Percentiles rank a stretch among this genome's conserved stretches.
These are phyloP conservation scores for Clinocottus analis DNA, from an alignment of 2,113 vertebrate genomes.

Conservation along the genomic window DNA sequence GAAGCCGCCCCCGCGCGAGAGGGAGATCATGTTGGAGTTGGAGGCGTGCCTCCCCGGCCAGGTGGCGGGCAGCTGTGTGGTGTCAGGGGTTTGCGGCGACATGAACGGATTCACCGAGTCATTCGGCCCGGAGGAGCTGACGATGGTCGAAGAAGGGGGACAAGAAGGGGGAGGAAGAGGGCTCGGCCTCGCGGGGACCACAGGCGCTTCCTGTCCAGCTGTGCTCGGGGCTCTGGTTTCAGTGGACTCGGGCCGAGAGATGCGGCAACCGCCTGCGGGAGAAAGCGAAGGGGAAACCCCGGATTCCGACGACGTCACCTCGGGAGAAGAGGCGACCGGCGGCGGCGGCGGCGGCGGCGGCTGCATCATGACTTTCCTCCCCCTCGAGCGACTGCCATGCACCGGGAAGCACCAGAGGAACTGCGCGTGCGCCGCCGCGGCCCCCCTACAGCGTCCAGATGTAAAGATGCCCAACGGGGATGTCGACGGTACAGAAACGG, in stretches of 20 bases:
- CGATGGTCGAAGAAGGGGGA: slow-evolving; percentile 22
- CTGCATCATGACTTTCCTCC: not conserved
- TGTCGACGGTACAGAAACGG: not conserved
- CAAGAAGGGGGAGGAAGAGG: slow-evolving; percentile 6
- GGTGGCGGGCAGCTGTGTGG: slow-evolving; percentile 46
- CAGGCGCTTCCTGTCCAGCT: slow-evolving; percentile 55
- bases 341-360: not conserved
- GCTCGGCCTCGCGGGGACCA: slow-evolving; percentile 12
- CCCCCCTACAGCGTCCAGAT: not conserved
- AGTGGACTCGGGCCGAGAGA: not conserved
- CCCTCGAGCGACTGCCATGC: not conserved
- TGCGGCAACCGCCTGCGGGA: slow-evolving; percentile 3
- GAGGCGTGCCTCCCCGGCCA: slow-evolving; percentile 25
- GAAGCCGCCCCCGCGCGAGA: not conserved
- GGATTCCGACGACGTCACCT: not conserved
- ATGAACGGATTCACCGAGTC: slow-evolving; percentile 80
- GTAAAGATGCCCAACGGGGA: slow-evolving; percentile 65
- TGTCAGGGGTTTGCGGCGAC: slow-evolving; percentile 39
- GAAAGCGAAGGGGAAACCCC: slow-evolving; percentile 18
- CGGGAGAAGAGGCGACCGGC: not conserved
- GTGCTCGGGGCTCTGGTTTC: slow-evolving; percentile 36
- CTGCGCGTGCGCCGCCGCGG: slow-evolving; percentile 21
- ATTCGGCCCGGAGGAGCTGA: slow-evolving; percentile 33
- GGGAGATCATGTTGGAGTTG: slow-evolving; percentile 49
- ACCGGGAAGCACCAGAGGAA: slow-evolving; percentile 29